These are phyloP conservation scores for Hymenochirus boettgeri DNA, from an alignment of 2,113 vertebrate species.

Conservation along the genomic window DNA sequence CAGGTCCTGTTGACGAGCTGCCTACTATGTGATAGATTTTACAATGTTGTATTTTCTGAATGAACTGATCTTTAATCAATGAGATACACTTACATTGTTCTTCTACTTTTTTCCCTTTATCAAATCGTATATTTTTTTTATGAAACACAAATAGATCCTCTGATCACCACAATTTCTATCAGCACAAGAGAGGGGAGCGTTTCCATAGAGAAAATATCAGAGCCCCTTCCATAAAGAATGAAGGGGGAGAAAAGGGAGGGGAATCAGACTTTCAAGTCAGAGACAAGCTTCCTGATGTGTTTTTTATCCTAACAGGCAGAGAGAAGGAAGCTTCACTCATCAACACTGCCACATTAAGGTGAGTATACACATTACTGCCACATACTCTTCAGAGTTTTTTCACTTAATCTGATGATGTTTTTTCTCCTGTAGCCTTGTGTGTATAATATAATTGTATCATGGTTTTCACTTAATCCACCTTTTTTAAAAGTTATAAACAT, in stretches of 20 bases:
- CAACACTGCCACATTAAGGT: constrained; percentile 37
- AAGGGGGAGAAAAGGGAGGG: constrained; percentile 30
- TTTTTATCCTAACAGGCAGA: constrained; percentile 39
- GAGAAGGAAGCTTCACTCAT: constrained; percentile 37
- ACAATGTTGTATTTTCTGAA: constrained; percentile 11
- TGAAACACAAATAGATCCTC: background rate
- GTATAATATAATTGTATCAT: too few relatives aligned
- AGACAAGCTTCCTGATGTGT: constrained; percentile 34
- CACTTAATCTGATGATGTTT: background rate
- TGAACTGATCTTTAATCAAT: background rate
- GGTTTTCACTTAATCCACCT: too few relatives aligned
- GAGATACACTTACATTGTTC: background rate
- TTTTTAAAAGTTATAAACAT: too few relatives aligned
- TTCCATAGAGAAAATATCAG: constrained; percentile 41
- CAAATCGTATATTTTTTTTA: background rate
- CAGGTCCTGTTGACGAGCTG: too few relatives aligned
- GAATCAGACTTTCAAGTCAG: constrained; percentile 35
- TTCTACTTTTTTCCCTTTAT: constrained; percentile 1
- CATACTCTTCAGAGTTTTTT: background rate
- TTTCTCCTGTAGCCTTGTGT: background rate
- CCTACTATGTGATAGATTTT: too few relatives aligned
- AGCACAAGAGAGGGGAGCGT: constrained; percentile 26
- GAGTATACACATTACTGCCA: constrained; percentile 20
- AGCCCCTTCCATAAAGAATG: constrained; percentile 37
- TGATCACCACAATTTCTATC: constrained; percentile 23